Base-by-base conservation (phyloP, 2,888 invertebrate species). In the Exephanes ischioxanthus region DNA sequence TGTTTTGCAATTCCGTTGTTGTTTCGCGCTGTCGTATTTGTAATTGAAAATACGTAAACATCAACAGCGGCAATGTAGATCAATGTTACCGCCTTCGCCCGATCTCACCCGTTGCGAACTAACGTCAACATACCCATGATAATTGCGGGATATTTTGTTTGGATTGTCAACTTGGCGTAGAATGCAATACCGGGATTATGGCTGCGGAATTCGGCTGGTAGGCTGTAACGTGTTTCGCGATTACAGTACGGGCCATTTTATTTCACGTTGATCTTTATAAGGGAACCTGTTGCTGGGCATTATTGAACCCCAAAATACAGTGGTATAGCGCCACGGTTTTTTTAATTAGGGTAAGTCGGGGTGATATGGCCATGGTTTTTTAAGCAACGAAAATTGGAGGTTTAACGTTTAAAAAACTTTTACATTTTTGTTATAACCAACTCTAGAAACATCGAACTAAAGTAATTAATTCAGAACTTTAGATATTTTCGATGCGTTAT, bases 241-340 rank as follows among this genome's bases (percentile, higher is more conserved):
- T 33, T 33, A 58, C 9, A 14, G 1, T 6, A 22, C 14, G 3
- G 16, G 26, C 22, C 2, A 55, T 61, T 61, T 61, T 30, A 16
- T n/a, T 33, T 63, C 3, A n/a, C 16, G 33, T 33, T 63, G 33
- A 63, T 63, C 14, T 16, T 33, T 30, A 30, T 2, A 14, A 16
- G 16, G 4, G 33, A 30, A 63, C 61, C 61, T 63, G 58, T 58
- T 58, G 61, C 61, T 63, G n/a, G 33, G 16, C 30, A 33, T 33
- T 16, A 30, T 63, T 30, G 16, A 33, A 33, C 9, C 6, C 6
- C 33, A 0, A 14, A 16, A 6, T 14, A 26, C 11, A 19, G 2
- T 26, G 30, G 5, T 63, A 30, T 14, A 63, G 16, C 6, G 5
- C 4, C 30, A 7, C 22, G 16, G 30, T 30, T 26, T 14, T 61